phyloP scores from a whole-genome alignment of 2,888 invertebrate species.

The Orchesellides sinensis region DNA sequence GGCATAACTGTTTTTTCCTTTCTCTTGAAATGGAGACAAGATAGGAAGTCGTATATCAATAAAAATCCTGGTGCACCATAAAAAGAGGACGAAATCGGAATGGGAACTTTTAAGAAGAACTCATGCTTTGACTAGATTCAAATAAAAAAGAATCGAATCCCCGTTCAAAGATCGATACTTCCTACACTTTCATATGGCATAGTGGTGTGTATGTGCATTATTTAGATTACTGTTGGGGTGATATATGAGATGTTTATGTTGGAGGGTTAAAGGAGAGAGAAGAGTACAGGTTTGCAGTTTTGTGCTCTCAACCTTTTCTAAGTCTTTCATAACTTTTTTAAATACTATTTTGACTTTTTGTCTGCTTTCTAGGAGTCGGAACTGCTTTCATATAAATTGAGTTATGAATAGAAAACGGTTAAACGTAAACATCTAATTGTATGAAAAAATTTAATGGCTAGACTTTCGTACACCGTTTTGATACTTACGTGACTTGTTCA shows the following conservation, averaged over 20 bases:
- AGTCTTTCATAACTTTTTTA: neutral
- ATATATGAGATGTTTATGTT: slow-evolving; percentile 54
- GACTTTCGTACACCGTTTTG: too few species aligned
- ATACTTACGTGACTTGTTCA: too few species aligned
- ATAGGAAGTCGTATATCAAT: neutral
- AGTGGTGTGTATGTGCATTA: neutral
- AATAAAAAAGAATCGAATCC: neutral
- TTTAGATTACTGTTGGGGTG: slow-evolving; percentile 52
- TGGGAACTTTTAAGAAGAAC: neutral
- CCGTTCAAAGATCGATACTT: neutral
- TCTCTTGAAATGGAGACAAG: neutral
- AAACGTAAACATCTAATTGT: slow-evolving; percentile 43
- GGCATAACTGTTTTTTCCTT: neutral
- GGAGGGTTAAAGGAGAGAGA: neutral
- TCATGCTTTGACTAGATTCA: neutral
- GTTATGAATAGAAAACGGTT: slow-evolving; percentile 17
- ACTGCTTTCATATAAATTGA: slow-evolving; percentile 30
- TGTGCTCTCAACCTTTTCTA: slow-evolving; percentile 13
- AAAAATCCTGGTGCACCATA: neutral
- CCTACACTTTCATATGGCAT: neutral
- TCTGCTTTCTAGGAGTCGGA: neutral
- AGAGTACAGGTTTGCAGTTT: slow-evolving; percentile 28
- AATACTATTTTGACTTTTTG: slow-evolving; percentile 13
- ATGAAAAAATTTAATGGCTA: too few species aligned
- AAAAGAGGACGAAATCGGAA: slow-evolving; percentile 4